Evolutionary conservation across 1,140 invertebrate genomes (phyloP).

Genomic region (Danaus melanippus): DNA sequence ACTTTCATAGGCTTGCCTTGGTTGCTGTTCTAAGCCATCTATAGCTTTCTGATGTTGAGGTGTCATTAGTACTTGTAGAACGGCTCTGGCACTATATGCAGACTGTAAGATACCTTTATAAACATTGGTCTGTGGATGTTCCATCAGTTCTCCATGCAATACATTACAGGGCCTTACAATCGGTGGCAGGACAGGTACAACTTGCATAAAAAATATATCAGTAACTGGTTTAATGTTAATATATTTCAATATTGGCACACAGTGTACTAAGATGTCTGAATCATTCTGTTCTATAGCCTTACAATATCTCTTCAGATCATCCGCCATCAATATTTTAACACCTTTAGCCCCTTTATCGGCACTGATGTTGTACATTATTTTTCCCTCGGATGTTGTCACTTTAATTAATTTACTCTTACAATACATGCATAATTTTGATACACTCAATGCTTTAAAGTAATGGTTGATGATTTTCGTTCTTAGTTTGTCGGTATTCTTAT

Average conservation of each 20-base stretch:
- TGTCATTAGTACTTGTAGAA: constrained; percentile 75
- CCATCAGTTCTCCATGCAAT: constrained; percentile 80
- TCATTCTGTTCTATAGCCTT: constrained; percentile 77
- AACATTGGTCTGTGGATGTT: constrained; percentile 86
- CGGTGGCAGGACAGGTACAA: constrained; percentile 89
- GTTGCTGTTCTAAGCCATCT: constrained; percentile 43
- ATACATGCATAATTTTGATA: constrained; percentile 74
- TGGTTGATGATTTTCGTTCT: constrained; percentile 75
- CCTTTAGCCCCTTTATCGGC: constrained; percentile 52
- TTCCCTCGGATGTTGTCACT: constrained; percentile 75
- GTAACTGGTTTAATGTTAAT: constrained; percentile 76
- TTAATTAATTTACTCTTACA: constrained; percentile 75
- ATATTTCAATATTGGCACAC: constrained; percentile 24
- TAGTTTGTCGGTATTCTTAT: constrained; percentile 77
- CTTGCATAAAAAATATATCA: constrained; percentile 91
- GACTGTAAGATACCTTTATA: constrained; percentile 80
- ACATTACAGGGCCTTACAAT: constrained; percentile 86
- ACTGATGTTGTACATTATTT: constrained; percentile 72
- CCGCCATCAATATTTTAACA: constrained; percentile 73
- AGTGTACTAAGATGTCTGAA: not conserved
- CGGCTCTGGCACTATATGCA: constrained; percentile 75
- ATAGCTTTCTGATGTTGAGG: constrained; percentile 61
- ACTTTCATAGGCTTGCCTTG: constrained; percentile 70
- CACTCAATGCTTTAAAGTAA: constrained; percentile 73
- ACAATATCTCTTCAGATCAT: constrained; percentile 80